Conservation (phyloP, 2,797 vertebrate genomes). For the Anguilla pacifica region DNA sequence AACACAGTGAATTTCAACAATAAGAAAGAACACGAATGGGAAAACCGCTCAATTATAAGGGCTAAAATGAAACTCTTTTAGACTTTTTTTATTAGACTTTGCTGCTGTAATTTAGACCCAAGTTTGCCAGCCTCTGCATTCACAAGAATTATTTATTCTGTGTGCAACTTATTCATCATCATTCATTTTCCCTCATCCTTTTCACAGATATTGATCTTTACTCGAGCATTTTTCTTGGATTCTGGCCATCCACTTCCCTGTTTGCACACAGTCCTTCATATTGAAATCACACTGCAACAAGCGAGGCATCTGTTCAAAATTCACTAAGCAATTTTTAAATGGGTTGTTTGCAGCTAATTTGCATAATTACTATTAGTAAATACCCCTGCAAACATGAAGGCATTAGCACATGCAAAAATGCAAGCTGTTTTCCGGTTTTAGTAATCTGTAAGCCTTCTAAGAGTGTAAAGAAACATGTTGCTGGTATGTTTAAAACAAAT, state of each 20-base stretch:
- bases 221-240: neutral
- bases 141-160: neutral
- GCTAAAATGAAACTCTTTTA: neutral
- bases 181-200: neutral
- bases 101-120: neutral
- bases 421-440: neutral
- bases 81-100: neutral
- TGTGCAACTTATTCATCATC: neutral
- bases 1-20: too few relatives aligned
- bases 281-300: neutral
- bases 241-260: neutral
- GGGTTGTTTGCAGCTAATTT: slow-evolving; percentile 4
- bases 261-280: neutral
- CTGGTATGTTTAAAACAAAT: neutral
- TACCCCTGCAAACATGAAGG: neutral
- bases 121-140: neutral
- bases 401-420: neutral
- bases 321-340: neutral
- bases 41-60: too few relatives aligned
- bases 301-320: neutral
- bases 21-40: too few relatives aligned
- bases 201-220: neutral
- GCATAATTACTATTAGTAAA: slow-evolving; percentile 21
- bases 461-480: slow-evolving; percentile 4
- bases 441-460: neutral